A percentile compares a stretch with the other conserved stretches of the same genome.
These are phyloP conservation scores for Scaptomyza graminum DNA, from an alignment of 1,140 invertebrate species.

Conservation along the genomic window DNA sequence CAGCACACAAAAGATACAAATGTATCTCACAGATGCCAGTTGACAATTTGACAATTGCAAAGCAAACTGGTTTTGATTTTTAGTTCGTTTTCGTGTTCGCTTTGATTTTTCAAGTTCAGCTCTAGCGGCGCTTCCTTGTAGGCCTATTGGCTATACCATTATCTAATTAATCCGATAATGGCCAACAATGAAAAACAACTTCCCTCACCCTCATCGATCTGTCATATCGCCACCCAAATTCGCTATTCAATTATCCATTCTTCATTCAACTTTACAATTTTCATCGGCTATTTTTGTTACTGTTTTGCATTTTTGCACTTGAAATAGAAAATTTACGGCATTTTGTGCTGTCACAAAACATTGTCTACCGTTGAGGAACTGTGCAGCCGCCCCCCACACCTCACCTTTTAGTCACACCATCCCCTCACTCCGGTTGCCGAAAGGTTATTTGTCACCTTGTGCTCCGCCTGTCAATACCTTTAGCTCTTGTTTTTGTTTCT, in stretches of 20 bases:
- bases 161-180: slow-evolving; percentile 71
- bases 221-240: neutral
- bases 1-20: slow-evolving; percentile 40
- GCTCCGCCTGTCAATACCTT: slow-evolving; percentile 57
- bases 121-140: slow-evolving; percentile 64
- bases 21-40: slow-evolving; percentile 58
- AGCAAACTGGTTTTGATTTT: slow-evolving; percentile 67
- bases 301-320: slow-evolving; percentile 45
- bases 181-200: slow-evolving; percentile 28
- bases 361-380: slow-evolving; percentile 28
- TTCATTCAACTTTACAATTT: slow-evolving; percentile 37
- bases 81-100: slow-evolving; percentile 15
- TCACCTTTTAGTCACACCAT: no score
- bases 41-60: slow-evolving; percentile 65
- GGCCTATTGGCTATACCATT: slow-evolving; percentile 57
- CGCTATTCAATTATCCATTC: slow-evolving; percentile 24
- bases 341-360: slow-evolving; percentile 35
- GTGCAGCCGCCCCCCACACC: neutral
- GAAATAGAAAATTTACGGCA: slow-evolving; percentile 51
- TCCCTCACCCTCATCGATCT: neutral
- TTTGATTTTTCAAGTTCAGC: slow-evolving; percentile 57
- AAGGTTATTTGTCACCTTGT: slow-evolving; percentile 61
- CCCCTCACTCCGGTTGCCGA: slow-evolving; percentile 7
- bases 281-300: neutral
- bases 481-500: slow-evolving; percentile 27